Percentiles rank a stretch among this genome's conserved stretches.
Conservation (phyloP, 1,140 invertebrate genomes). For the Drosophila pachea region DNA sequence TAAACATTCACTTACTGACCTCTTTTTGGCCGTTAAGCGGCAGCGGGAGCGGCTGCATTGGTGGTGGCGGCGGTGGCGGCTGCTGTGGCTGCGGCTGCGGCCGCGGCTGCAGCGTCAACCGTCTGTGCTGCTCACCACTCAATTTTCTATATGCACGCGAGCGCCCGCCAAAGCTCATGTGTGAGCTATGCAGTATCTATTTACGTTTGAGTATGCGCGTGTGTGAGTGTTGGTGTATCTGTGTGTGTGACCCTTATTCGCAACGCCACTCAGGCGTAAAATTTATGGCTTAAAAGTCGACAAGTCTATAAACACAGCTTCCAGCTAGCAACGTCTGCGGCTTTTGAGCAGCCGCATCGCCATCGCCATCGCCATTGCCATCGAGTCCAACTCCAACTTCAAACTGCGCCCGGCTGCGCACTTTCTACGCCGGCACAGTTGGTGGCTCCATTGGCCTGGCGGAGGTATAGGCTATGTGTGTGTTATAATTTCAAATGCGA, state of each 20-base stretch:
- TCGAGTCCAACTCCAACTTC: conserved; percentile 32
- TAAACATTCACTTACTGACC: conserved; percentile 77
- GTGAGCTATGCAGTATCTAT: conserved; percentile 21
- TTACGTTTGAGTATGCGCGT: conserved; percentile 7
- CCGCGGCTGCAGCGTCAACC: background rate
- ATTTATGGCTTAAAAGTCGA: conserved; percentile 76
- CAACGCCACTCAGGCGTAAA: conserved; percentile 74
- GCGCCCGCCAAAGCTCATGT: conserved; percentile 47
- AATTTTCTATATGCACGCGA: conserved; percentile 75
- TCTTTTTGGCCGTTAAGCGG: conserved; percentile 53
- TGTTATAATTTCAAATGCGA: conserved; percentile 75
- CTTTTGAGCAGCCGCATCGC: conserved; percentile 35
- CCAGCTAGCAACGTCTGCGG: conserved; percentile 56
- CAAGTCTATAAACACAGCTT: conserved; percentile 77
- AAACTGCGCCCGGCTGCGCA: conserved; percentile 22
- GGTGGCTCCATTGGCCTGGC: background rate
- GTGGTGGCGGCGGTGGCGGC: too few species aligned
- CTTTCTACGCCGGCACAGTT: background rate
- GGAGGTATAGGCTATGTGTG: conserved; percentile 28
- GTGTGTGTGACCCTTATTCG: conserved; percentile 74
- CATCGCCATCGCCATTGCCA: conserved; percentile 16
- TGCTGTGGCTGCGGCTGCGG: background rate
- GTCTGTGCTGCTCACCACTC: conserved; percentile 51
- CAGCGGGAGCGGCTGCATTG: background rate
- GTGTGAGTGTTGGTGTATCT: conserved; percentile 27